A percentile compares a stretch with the other conserved stretches of the same genome.
phyloP scores from a whole-genome alignment of 2,888 invertebrate species.

The Dexiosoma caninum region DNA sequence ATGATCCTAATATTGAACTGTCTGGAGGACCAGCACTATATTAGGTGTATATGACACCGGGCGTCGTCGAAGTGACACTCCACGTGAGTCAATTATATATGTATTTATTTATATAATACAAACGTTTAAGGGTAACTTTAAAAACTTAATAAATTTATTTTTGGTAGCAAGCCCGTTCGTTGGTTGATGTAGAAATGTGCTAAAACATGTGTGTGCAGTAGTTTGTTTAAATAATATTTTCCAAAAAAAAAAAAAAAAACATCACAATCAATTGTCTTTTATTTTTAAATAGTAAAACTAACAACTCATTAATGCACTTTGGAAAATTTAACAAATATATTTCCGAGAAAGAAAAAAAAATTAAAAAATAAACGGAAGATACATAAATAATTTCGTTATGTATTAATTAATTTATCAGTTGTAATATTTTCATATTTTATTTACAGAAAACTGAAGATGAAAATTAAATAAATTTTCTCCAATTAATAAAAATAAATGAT shows the following conservation, averaged over 20 bases:
- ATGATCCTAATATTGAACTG: no score
- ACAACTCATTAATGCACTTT: constrained; percentile 19
- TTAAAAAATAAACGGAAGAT: constrained; percentile 12
- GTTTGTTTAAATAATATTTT: no score
- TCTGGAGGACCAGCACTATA: no score
- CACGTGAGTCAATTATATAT: no score
- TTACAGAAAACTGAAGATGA: constrained; percentile 22
- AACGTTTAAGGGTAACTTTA: no score
- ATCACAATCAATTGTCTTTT: constrained; percentile 2
- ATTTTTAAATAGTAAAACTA: constrained; percentile 23
- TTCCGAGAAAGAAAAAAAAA: neutral
- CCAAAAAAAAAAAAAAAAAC: neutral
- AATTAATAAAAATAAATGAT: constrained; percentile 47
- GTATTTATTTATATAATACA: no score
- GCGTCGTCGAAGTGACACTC: no score
- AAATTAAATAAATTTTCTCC: constrained; percentile 31
- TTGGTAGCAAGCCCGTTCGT: no score
- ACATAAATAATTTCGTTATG: constrained; percentile 17
- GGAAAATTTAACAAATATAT: neutral
- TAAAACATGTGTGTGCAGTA: no score
- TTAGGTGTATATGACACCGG: no score
- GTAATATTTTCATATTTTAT: constrained; percentile 49
- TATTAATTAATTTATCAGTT: constrained; percentile 33
- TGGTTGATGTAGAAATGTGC: no score
- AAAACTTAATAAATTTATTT: no score